phyloP scores from a whole-genome alignment of 2,113 vertebrate species.

The Ovis canadensis region DNA sequence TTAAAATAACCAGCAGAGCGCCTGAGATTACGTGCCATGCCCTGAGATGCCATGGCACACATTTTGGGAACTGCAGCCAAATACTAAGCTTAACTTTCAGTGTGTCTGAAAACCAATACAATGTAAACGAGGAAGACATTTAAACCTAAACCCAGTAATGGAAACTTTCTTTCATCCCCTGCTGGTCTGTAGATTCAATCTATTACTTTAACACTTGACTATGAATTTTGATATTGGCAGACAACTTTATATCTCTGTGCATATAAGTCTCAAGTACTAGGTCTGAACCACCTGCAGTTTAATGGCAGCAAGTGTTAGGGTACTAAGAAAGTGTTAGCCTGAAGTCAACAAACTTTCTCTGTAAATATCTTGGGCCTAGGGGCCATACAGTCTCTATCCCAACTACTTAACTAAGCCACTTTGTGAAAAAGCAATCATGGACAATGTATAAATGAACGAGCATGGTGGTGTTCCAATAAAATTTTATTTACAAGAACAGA shows the following conservation, averaged over 20 bases:
- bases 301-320: background rate
- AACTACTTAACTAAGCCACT: background rate
- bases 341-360: background rate
- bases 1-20: background rate
- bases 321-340: background rate
- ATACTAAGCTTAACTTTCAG: background rate
- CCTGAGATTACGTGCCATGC: background rate
- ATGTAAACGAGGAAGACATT: background rate
- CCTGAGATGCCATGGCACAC: background rate
- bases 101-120: background rate
- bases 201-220: background rate
- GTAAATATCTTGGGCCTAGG: background rate
- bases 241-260: background rate
- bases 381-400: background rate
- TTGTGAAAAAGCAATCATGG: background rate
- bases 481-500: background rate
- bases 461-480: background rate
- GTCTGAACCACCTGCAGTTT: background rate
- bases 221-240: background rate
- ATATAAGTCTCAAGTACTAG: background rate
- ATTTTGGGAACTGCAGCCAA: background rate
- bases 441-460: background rate
- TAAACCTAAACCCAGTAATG: background rate
- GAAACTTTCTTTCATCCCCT: background rate
- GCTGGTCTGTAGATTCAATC: background rate